Base-by-base conservation (phyloP, 2,888 invertebrate genomes). In the Trichogramma dendrolimi region DNA sequence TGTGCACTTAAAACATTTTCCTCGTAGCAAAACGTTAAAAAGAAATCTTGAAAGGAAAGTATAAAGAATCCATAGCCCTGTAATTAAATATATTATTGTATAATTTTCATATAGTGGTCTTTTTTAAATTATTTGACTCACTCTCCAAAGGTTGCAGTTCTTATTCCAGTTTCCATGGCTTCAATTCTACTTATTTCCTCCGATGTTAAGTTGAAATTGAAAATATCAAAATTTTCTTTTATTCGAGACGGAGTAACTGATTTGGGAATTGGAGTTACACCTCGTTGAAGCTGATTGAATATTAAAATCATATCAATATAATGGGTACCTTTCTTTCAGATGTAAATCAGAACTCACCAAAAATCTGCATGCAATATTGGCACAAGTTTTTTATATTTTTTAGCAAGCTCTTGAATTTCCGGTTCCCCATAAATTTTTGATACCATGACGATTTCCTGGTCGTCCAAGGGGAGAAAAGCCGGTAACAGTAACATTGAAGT, bases 231-330 rank as follows among this genome's bases (percentile, higher is more conserved):
- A 76, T 89, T 89, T 72, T 85, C 82, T n/a, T 79, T 77, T 61
- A 89, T 83, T 47, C 89, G 80, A 0, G 76, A 70, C 67, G 82
- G 81, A 6, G 80, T 86, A 39, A 86, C 85, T 0, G 87, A 86
- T 73, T 89, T 89, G 0, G 89, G 88, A 62, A 88, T 85, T 46
- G 83, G 84, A 1, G 82, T 79, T 58, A 84, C 74, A 1, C 82
- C 84, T 58, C 68, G 68, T 65, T 76, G 73, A 4, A 70, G 62
- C 75, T 75, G 54, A 46, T 52, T 39, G 47, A 38, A 52, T 6
- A 41, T 14, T 43, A 10, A 40, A 53, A 41, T 51, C 62, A 60
- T 46, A 60, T 8, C 40, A 48, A 61, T 50, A 48, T 43, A 56
- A 61, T 44, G 43, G 7, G 57, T 38, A 56, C 8, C 7, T 27